Conservation (phyloP, 2,888 invertebrate species). For the Dorcus hopei region DNA sequence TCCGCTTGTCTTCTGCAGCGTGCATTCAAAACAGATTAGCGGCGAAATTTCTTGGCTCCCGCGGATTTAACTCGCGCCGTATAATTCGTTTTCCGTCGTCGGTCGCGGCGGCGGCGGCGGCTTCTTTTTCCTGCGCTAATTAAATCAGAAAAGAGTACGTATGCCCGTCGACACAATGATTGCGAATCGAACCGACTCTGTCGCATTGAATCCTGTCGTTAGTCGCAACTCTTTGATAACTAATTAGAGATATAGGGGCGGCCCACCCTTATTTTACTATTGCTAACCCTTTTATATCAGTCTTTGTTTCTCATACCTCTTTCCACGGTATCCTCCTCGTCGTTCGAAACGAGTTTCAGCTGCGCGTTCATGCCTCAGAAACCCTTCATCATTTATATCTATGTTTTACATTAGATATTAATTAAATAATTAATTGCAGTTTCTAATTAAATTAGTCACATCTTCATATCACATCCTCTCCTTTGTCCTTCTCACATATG, state of each 20-base stretch:
- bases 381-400: too few species aligned
- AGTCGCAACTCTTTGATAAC: slow-evolving; percentile 57
- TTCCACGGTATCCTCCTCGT: slow-evolving; percentile 21
- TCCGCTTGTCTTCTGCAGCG: slow-evolving; percentile 19
- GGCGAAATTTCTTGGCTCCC: neutral
- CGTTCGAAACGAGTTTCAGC: too few species aligned
- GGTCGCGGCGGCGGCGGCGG: neutral
- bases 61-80: too few species aligned
- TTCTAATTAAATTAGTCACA: too few species aligned
- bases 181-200: slow-evolving; percentile 34
- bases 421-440: too few species aligned
- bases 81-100: neutral
- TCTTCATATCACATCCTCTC: too few species aligned
- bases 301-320: slow-evolving; percentile 31
- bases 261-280: slow-evolving; percentile 48
- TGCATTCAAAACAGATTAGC: slow-evolving; percentile 24
- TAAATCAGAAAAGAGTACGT: neutral
- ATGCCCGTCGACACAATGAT: neutral
- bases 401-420: too few species aligned
- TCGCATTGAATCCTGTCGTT: slow-evolving; percentile 44
- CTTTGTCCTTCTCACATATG: too few species aligned
- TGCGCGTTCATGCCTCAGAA: too few species aligned
- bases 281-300: slow-evolving; percentile 48
- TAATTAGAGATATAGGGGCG: slow-evolving; percentile 56
- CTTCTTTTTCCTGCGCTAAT: neutral